Evolutionary conservation across 1,140 invertebrate species (phyloP), one percentile per base, ranked within the genome.

Genomic region (Drosophila ironensis): DNA sequence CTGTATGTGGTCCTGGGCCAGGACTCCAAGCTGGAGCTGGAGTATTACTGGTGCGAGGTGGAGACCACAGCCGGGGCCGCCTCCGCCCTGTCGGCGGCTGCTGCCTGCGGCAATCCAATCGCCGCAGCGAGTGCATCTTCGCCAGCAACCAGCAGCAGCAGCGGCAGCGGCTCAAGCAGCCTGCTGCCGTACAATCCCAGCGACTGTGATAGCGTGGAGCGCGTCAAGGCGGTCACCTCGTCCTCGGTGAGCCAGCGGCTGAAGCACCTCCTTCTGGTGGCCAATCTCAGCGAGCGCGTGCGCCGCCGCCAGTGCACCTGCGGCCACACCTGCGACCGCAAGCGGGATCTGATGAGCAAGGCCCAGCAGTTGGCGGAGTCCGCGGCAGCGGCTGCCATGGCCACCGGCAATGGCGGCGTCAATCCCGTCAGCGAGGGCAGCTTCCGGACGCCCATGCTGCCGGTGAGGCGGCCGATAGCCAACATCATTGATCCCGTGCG

Each of bases 1-100:
- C 88, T 98, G n/a, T 97, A 97, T 91, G 91, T 98, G 56, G 97
- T 97, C 93, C 94, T 96, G 90, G 96, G 96, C 7, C 92, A 92
- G 45, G 94, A 96, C 66, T 95, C 94, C 0, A 96, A 94, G 90
- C 88, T 97, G 14, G 92, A 93, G 60, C 89, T 97, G 35, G 95
- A 97, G 88, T 97, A 97, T 90, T 95, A 94, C 91, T 97, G 95
- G 95, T 69, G 73, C 8, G 82, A 87, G 24, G n/a, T 53, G 9
- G 72, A 78, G 46, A 40, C 30, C 0, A 44, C 25, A 28, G 20
- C 66, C 16, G 35, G 24, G 14, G 30, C 19, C 0, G 59, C 27
- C 38, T 6, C 17, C 7, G 11, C 6, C 14, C 30, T 12, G 6
- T 12, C 30, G 3, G 20, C 20, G 14, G 19, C 33, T 4, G 0